Base-by-base conservation (phyloP, 2,113 vertebrate species). In the Salminus brasiliensis region DNA sequence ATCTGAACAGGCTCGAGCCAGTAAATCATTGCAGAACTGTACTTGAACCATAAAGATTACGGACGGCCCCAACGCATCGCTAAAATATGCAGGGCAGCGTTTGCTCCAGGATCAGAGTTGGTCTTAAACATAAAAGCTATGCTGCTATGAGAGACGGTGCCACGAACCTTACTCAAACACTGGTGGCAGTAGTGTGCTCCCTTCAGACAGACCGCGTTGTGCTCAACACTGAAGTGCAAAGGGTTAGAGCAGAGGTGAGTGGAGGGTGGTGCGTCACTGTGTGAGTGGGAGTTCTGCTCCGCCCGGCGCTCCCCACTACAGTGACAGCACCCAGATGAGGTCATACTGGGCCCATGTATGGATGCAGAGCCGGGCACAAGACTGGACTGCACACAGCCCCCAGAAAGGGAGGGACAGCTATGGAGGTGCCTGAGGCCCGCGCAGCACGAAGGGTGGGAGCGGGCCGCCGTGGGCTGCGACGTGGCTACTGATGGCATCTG, bases 141-240 rank as follows among this genome's bases (percentile, higher is more conserved):
- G 52, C 36, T 57, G 62, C n/a, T n/a, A 27, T 74, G 60, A 18
- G 79, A 68, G 27, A 15, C 62, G 90, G 82, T 41, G 83, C 11
- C 80, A 98, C 98, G 81, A 94, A 99, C 98, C 98, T 99, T 96
- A 84, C 92, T 94, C 76, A 96, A 89, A 93, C 95, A 97, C 85
- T 95, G 95, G 92, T 88, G 93, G 91, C 96, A 97, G 94, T 94
- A 95, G 92, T 95, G 96, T 67, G 92, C 93, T 88, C 95, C 96
- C 91, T 95, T 96, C 89, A 96, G 91, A 92, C 92, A 97, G 85
- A 95, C 89, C 0, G 95, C 10, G 27, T 57, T 91, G 89, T 92
- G 94, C 85, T 95, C 91, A 88, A 96, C 81, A 88, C 93, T 96
- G 78, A 96, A 92, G 93, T 96, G 96, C 89, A 97, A 90, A 89